Percentiles rank a stretch among this genome's conserved stretches.
Conservation (phyloP, 2,888 invertebrate species). For the Belgica antarctica region DNA sequence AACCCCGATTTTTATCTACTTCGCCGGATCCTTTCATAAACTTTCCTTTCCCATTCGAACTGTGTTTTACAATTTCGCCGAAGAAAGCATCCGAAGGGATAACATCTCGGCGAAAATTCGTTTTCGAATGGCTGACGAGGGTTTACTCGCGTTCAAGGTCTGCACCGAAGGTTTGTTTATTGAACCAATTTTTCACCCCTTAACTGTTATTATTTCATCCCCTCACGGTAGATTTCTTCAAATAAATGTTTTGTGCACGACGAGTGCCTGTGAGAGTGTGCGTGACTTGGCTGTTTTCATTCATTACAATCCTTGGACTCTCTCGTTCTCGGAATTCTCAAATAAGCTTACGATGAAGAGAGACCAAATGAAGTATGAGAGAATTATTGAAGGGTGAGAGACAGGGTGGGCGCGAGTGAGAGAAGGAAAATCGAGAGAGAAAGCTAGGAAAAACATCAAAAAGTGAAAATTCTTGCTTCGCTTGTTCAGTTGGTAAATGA, state of each 20-base stretch:
- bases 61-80: not conserved
- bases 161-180: not conserved
- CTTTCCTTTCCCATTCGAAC: not conserved
- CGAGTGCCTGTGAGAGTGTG: not conserved
- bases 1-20: slow-evolving; percentile 19
- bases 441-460: not conserved
- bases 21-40: slow-evolving; percentile 6
- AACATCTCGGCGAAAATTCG: not conserved
- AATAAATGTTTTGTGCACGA: not conserved
- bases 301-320: slow-evolving; percentile 8
- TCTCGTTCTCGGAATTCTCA: not conserved
- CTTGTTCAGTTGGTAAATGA: slow-evolving; percentile 22
- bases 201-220: slow-evolving; percentile 1
- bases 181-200: not conserved
- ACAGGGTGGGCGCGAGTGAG: not conserved
- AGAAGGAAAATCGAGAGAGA: not conserved
- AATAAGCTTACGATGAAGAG: too few species aligned
- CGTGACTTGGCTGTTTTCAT: not conserved
- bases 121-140: not conserved
- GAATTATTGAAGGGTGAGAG: not conserved
- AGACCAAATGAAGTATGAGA: not conserved
- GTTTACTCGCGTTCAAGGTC: too few species aligned
- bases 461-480: not conserved
- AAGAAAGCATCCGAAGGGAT: too few species aligned
- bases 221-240: not conserved